phyloP scores from a whole-genome alignment of 2,888 invertebrate genomes.

The Cartodere bifasciata region DNA sequence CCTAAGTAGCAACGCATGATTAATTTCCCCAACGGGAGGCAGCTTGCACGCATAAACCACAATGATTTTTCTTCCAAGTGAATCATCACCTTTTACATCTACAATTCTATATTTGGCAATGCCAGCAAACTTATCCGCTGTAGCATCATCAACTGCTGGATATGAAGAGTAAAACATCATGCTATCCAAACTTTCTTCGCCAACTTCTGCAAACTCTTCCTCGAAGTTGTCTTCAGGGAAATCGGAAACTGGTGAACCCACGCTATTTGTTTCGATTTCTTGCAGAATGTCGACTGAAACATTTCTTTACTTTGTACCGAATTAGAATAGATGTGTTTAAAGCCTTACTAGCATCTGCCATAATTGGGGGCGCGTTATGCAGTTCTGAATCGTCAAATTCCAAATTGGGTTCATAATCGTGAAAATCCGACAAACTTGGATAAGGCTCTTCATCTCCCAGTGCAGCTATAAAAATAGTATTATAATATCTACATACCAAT shows the following conservation, averaged over 20 bases:
- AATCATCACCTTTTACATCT: slow-evolving; percentile 73
- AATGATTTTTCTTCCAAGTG: slow-evolving; percentile 85
- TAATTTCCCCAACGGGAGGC: slow-evolving; percentile 33
- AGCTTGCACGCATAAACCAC: slow-evolving; percentile 89
- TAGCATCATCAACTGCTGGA: slow-evolving; percentile 46
- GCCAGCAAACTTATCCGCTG: slow-evolving; percentile 36
- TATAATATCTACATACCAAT: too few species aligned
- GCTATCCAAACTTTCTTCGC: slow-evolving; percentile 32
- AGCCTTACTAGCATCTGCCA: slow-evolving; percentile 52
- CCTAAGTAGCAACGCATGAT: slow-evolving; percentile 57
- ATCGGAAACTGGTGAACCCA: slow-evolving; percentile 65
- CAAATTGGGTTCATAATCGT: slow-evolving; percentile 89
- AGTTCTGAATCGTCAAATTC: slow-evolving; percentile 95
- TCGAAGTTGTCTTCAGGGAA: slow-evolving; percentile 88
- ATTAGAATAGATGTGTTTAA: slow-evolving; percentile 12
- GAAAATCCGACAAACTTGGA: slow-evolving; percentile 80
- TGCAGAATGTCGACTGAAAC: slow-evolving; percentile 10
- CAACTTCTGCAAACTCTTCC: slow-evolving; percentile 62
- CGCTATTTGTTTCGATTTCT: slow-evolving; percentile 31
- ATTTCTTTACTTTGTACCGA: slow-evolving; percentile 2
- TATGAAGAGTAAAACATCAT: slow-evolving; percentile 30
- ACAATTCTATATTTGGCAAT: slow-evolving; percentile 65
- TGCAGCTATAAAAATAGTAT: too few species aligned
- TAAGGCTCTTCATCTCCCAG: slow-evolving; percentile 50
- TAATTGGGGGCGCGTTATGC: slow-evolving; percentile 46